Percentiles rank a stretch among this genome's conserved stretches.
Evolutionary conservation across 2,797 vertebrate species (phyloP).

Genomic region (Pteropus rufus): DNA sequence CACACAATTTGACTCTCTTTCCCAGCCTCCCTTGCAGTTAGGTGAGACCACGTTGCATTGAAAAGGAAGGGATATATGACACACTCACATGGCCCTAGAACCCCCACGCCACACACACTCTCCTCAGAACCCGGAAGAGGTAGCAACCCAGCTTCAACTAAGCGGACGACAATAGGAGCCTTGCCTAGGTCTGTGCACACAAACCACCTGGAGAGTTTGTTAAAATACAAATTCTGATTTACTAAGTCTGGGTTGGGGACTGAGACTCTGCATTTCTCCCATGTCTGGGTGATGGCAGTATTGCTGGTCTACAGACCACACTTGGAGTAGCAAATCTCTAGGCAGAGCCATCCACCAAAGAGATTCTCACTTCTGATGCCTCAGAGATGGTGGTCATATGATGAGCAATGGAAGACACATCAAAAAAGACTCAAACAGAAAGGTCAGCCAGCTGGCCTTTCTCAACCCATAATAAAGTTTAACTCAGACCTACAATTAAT

Average conservation of each 20-base stretch:
- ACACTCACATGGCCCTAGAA: neutral
- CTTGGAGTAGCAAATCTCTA: neutral
- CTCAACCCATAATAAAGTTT: neutral
- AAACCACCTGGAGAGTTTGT: neutral
- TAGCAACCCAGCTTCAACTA: neutral
- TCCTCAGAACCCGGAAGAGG: neutral
- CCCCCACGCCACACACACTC: too few relatives aligned
- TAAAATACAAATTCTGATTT: neutral
- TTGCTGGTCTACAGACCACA: neutral
- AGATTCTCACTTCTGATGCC: neutral
- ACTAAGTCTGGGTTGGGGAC: neutral
- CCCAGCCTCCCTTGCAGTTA: neutral
- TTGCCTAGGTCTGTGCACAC: neutral
- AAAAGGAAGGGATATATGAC: neutral
- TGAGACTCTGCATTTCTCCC: neutral
- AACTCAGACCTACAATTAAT: slow-evolving; percentile 4
- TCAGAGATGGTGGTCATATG: neutral
- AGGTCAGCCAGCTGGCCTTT: neutral
- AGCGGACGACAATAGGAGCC: neutral
- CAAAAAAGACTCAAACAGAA: neutral
- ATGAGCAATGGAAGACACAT: neutral
- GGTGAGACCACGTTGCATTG: neutral
- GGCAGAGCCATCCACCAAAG: rapidly evolving
- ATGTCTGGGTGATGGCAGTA: neutral
- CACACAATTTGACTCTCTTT: neutral